phyloP scores from a whole-genome alignment of 64 coral and sea anemone genomes.

The Montipora efflorescens region DNA sequence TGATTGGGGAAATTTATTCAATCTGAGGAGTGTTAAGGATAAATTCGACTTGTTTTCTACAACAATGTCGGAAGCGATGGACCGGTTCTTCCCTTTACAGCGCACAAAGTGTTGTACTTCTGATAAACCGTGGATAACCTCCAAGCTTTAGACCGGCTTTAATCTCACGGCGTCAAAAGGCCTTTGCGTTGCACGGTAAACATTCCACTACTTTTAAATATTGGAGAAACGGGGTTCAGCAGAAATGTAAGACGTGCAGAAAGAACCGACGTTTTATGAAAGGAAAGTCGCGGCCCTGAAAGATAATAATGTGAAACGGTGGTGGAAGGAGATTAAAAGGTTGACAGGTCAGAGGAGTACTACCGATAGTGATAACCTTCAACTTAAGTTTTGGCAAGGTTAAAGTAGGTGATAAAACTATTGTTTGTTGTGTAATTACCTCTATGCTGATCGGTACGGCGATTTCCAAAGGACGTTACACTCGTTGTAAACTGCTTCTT shows the following conservation, averaged over 20 bases:
- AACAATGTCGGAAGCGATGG: conserved; percentile 11
- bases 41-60: no score
- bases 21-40: no score
- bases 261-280: conserved; percentile 41
- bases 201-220: conserved; percentile 31
- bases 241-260: conserved; percentile 42
- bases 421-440: no score
- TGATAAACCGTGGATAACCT: conserved; percentile 70
- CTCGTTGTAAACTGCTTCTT: no score
- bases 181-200: conserved; percentile 52
- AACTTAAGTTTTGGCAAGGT: no score
- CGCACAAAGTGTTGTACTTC: conserved; percentile 44
- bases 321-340: conserved; percentile 75
- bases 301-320: conserved; percentile 60
- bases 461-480: no score
- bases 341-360: conserved; percentile 44
- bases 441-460: no score
- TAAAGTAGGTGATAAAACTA: no score
- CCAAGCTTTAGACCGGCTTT: conserved; percentile 39
- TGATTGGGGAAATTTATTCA: no score
- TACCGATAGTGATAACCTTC: neutral
- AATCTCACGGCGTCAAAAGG: conserved; percentile 41
- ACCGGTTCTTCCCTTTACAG: conserved; percentile 24
- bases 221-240: conserved; percentile 35
- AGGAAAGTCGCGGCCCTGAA: conserved; percentile 60